These are phyloP conservation scores for Butorides virescens DNA, from an alignment of 2,113 vertebrate species.

Conservation along the genomic window DNA sequence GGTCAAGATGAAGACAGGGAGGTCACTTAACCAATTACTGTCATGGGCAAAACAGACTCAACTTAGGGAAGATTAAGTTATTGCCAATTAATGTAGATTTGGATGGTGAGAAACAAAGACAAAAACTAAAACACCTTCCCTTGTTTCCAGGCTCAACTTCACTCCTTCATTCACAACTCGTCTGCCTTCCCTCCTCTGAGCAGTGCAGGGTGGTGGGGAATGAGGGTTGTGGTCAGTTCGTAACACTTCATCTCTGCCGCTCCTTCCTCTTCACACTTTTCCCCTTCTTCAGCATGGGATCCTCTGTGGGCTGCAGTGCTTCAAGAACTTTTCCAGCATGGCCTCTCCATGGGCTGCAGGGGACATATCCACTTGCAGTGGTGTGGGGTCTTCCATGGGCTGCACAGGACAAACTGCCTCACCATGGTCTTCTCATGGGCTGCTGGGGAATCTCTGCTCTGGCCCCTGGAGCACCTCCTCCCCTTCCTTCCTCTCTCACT, in stretches of 20 bases:
- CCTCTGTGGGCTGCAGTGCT: neutral
- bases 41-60: fast-evolving
- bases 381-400: fast-evolving
- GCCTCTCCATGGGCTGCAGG: neutral
- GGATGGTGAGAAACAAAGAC: neutral
- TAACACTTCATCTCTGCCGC: neutral
- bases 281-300: neutral
- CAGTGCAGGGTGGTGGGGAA: neutral
- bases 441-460: neutral
- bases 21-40: neutral
- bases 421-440: too few species aligned
- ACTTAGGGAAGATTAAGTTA: neutral
- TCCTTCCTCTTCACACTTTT: neutral
- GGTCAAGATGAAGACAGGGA: neutral
- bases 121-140: neutral
- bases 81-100: neutral
- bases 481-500: neutral
- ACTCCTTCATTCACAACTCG: neutral
- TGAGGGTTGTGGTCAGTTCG: neutral
- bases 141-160: neutral
- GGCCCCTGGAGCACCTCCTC: neutral
- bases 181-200: fast-evolving
- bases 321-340: neutral
- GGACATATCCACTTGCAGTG: neutral
- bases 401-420: neutral